A percentile compares a stretch with the other conserved stretches of the same genome.
These are phyloP conservation scores for Podarcis lilfordi DNA, from an alignment of 2,797 vertebrate genomes.

Conservation along the genomic window DNA sequence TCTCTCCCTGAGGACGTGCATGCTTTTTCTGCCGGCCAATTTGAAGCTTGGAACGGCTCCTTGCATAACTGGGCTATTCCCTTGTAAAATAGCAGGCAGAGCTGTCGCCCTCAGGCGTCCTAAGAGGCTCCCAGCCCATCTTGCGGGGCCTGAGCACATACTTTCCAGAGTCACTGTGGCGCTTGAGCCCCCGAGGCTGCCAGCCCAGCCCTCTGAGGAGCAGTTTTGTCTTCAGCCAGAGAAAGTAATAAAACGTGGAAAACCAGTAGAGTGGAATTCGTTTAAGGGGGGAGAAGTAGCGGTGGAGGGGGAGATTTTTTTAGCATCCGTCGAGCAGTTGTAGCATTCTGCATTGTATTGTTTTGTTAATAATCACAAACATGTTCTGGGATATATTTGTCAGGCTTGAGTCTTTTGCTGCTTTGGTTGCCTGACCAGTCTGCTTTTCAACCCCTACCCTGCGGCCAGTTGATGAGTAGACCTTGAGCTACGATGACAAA, in stretches of 20 bases:
- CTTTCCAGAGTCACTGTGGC: accelerated
- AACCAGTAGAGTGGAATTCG: not conserved
- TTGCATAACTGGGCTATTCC: too few relatives aligned
- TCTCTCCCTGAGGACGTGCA: not conserved
- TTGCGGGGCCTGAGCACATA: not conserved
- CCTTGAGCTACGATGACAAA: too few relatives aligned
- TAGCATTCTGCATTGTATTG: too few relatives aligned
- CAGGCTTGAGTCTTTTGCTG: not conserved
- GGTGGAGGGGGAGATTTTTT: not conserved
- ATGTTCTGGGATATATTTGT: not conserved
- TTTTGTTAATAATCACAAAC: accelerated
- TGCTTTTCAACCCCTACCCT: not conserved
- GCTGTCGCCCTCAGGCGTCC: accelerated
- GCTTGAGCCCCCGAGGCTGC: not conserved
- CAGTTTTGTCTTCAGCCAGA: accelerated
- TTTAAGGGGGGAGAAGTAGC: accelerated
- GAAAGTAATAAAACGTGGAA: accelerated
- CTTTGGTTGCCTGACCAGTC: not conserved
- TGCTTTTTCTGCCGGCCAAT: not conserved
- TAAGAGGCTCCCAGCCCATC: accelerated
- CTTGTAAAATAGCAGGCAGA: not conserved
- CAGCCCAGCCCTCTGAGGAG: not conserved
- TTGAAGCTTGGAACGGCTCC: not conserved
- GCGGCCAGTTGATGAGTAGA: not conserved
- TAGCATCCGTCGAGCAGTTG: accelerated